Percentiles rank a stretch among this genome's conserved stretches.
These are phyloP conservation scores for Drosophila albomicans DNA, from an alignment of 1,140 invertebrate genomes.

Conservation along the genomic window DNA sequence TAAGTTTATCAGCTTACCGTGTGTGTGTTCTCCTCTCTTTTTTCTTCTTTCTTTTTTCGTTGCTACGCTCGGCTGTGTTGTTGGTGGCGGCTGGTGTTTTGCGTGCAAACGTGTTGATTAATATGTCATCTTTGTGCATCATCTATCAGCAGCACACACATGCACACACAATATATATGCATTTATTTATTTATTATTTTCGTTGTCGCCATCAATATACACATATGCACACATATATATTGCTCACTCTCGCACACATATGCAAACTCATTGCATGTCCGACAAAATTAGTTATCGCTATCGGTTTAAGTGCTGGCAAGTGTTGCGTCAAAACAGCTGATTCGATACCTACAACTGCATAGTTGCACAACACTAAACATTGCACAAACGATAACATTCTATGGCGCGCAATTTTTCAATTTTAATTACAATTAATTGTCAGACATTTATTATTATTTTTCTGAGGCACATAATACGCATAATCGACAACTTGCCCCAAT, in stretches of 20 bases:
- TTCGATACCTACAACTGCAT: neutral
- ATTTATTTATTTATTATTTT: slow-evolving; percentile 68
- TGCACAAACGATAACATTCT: too few species aligned
- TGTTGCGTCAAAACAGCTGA: slow-evolving; percentile 22
- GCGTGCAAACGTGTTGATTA: slow-evolving; percentile 32
- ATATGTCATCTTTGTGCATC: slow-evolving; percentile 64
- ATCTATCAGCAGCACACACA: slow-evolving; percentile 62
- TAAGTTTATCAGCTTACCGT: slow-evolving; percentile 76
- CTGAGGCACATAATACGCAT: too few species aligned
- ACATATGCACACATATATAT: slow-evolving; percentile 25
- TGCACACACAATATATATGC: slow-evolving; percentile 48
- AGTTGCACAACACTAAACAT: too few species aligned
- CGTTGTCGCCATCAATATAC: slow-evolving; percentile 52
- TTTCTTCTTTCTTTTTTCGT: slow-evolving; percentile 20
- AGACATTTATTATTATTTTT: too few species aligned
- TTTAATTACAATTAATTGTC: too few species aligned
- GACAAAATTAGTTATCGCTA: slow-evolving; percentile 37
- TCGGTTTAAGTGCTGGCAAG: slow-evolving; percentile 13
- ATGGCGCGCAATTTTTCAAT: too few species aligned
- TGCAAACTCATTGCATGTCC: slow-evolving; percentile 51
- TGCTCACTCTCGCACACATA: slow-evolving; percentile 51
- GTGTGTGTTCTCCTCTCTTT: neutral
- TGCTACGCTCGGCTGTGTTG: slow-evolving; percentile 15
- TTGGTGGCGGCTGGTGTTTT: slow-evolving; percentile 30
- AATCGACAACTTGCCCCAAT: too few species aligned